Evolutionary conservation across 2,888 invertebrate species (phyloP), one percentile per base, ranked within the genome.

Genomic region (Micoletzkya japonica): DNA sequence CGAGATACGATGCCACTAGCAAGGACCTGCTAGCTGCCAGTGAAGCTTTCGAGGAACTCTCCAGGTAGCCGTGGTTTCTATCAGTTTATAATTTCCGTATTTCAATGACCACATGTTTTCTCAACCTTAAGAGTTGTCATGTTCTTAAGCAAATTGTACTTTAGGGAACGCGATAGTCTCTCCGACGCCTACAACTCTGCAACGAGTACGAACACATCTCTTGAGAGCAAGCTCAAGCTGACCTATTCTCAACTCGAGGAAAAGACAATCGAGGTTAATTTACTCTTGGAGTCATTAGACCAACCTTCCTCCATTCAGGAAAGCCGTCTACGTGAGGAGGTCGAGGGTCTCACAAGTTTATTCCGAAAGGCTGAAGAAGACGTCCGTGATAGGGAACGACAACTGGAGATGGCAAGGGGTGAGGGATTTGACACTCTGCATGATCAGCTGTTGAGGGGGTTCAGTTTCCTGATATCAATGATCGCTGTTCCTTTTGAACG

Each of bases 161-260:
- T 37, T 36, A 66, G 64, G 20, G 64, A 66, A 37, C 52, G 64
- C n/a, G 64, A 66, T 24, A 26, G 54, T 24, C 54, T 66, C 3
- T 20, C 54, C 3, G 64, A 66, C 14, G 37, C 36, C 0, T 17
- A 54, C 1, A 37, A 34, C 30, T 17, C 36, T 4, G 7, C 54
- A 20, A 66, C 52, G 20, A n/a, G 36, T 26, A 54, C 52, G 7
- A 14, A 54, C 6, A 26, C 36, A 7, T 4, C 34, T 0, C 36
- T 37, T 26, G 54, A 66, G 37, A 50, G 36, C 1, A 66, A 66
- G 37, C 20, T 66, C 54, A 17, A 52, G 2, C 52, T 24, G 36
- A 14, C 54, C 4, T 36, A 54, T 26, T 54, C 37, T 17, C 37
- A 30, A 54, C 6, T 66, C 1, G 37, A 66, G 10, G 64, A 66